These are phyloP conservation scores for Laterallus jamaicensis DNA, from an alignment of 2,113 vertebrate species.

Conservation along the genomic window DNA sequence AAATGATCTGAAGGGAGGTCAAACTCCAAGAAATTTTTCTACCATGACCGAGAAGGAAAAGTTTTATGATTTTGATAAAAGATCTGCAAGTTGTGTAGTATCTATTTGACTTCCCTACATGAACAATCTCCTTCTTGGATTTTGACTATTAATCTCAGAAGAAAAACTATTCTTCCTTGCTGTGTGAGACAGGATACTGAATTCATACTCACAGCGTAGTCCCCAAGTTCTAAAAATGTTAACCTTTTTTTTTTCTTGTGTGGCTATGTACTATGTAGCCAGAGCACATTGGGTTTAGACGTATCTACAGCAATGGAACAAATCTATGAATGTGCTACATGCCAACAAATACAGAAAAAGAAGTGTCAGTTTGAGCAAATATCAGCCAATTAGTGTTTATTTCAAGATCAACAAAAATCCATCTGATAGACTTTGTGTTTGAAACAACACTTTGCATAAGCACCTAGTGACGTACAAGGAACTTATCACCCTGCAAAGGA, in stretches of 20 bases:
- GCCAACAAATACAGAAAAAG: not conserved
- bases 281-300: not conserved
- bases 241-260: not conserved
- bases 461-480: not conserved
- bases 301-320: not conserved
- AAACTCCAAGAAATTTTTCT: not conserved
- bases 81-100: not conserved
- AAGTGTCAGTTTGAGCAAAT: conserved; percentile 30
- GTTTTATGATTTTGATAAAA: not conserved
- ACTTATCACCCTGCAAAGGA: not conserved
- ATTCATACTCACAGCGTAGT: not conserved
- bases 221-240: not conserved
- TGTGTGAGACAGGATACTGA: not conserved
- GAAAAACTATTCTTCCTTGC: not conserved
- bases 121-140: not conserved
- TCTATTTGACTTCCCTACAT: not conserved
- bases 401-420: conserved; percentile 54
- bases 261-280: not conserved
- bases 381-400: conserved; percentile 53
- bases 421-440: not conserved
- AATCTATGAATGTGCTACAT: not conserved
- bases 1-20: not conserved
- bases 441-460: not conserved
- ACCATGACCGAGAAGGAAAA: not conserved
- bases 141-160: not conserved